phyloP scores from a whole-genome alignment of 2,113 vertebrate genomes.

The Pleuronectes platessa region DNA sequence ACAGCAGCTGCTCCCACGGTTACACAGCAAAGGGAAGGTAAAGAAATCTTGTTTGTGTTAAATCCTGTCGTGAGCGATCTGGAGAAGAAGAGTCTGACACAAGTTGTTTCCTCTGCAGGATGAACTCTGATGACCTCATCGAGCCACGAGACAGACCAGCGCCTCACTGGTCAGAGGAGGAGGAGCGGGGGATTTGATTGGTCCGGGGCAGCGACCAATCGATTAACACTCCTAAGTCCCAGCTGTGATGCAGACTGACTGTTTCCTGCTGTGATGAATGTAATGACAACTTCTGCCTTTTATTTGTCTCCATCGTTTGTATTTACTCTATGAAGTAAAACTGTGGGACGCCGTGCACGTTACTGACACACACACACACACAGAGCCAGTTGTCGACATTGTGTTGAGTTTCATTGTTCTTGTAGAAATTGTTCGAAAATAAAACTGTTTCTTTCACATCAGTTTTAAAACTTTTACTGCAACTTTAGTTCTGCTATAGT shows the following conservation, averaged over 20 bases:
- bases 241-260: slow-evolving; percentile 18
- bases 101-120: slow-evolving; percentile 45
- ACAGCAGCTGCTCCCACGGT: slow-evolving; percentile 80
- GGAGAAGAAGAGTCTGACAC: not conserved
- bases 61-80: not conserved
- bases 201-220: not conserved
- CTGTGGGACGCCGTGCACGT: slow-evolving; percentile 51
- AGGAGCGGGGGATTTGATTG: slow-evolving; percentile 29
- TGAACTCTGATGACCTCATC: slow-evolving; percentile 63
- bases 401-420: slow-evolving; percentile 49
- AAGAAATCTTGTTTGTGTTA: not conserved
- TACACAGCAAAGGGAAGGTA: slow-evolving; percentile 85
- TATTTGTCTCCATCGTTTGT: slow-evolving; percentile 65
- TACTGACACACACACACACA: slow-evolving; percentile 12
- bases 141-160: not conserved
- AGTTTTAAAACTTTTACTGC: not conserved
- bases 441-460: slow-evolving; percentile 36
- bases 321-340: slow-evolving; percentile 80
- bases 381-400: no score
- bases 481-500: not conserved
- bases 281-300: slow-evolving; percentile 35
- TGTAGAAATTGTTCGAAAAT: slow-evolving; percentile 44
- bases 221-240: slow-evolving; percentile 29
- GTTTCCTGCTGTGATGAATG: slow-evolving; percentile 30
- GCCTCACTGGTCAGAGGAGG: slow-evolving; percentile 4